A percentile compares a stretch with the other conserved stretches of the same genome.
phyloP scores from a whole-genome alignment of 2,888 invertebrate species.

The Nomada flava region DNA sequence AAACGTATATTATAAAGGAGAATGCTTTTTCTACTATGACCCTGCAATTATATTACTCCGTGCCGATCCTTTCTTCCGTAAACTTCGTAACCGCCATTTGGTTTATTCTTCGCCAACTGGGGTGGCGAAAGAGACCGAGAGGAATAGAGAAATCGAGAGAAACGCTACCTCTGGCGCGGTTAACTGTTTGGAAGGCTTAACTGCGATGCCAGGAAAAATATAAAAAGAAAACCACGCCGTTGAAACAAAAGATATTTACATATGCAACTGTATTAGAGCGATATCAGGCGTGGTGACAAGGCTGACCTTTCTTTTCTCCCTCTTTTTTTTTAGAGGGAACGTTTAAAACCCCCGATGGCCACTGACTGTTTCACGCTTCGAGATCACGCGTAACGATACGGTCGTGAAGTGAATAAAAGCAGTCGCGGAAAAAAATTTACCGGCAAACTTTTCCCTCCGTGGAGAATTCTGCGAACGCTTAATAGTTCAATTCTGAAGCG shows the following conservation, averaged over 20 bases:
- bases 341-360: background rate
- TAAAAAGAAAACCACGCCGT: background rate
- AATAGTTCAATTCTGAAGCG: slow-evolving; percentile 26
- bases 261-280: slow-evolving; percentile 6
- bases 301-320: background rate
- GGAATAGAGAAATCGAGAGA: background rate
- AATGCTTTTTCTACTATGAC: slow-evolving; percentile 49
- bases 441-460: background rate
- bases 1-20: slow-evolving; percentile 46
- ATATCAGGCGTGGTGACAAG: background rate
- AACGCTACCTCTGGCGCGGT: background rate
- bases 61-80: slow-evolving; percentile 46
- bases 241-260: slow-evolving; percentile 13
- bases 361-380: background rate
- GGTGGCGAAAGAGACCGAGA: background rate
- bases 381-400: background rate
- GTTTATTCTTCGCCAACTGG: slow-evolving; percentile 21
- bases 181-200: slow-evolving; percentile 6
- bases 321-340: background rate
- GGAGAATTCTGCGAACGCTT: background rate
- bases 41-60: slow-evolving; percentile 57
- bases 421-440: background rate
- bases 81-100: slow-evolving; percentile 46
- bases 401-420: background rate
- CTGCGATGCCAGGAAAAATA: slow-evolving; percentile 14